Evolutionary conservation across 2,888 invertebrate species (phyloP), one percentile per base, ranked within the genome.

Genomic region (Junonia oenone): DNA sequence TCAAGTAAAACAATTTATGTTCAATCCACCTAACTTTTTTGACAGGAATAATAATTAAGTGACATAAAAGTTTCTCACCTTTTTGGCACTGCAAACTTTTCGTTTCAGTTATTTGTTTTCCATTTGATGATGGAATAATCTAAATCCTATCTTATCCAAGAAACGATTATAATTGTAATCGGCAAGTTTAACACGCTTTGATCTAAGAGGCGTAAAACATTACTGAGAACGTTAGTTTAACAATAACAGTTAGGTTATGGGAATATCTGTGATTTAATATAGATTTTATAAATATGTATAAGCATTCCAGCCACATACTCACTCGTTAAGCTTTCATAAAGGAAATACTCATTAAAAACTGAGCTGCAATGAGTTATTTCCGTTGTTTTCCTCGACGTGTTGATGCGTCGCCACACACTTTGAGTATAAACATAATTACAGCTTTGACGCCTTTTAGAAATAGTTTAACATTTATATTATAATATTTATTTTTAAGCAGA

Each of bases 301-400:
- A 56, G 63, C 60, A 64, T 66, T 60, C 63, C 72, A 63, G 40
- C 49, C 48, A 45, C 72, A 43, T 68, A 66, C 71, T 57, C 62
- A 69, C 75, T 82, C 86, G 85, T 87, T 84, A 85, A 79, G 79
- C 80, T 81, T 78, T 78, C 81, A 84, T 83, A 76, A 78, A 69
- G 82, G 82, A 83, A 79, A 75, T 71, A 68, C 69, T 79, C 76
- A 83, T 87, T 87, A 87, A 81, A 83, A 79, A 76, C 75, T 77
- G 71, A 72, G 78, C 82, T 72, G 79, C 82, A 86, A 87, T 73
- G 80, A 83, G 81, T 75, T 73, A 78, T 83, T 85, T 88, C 87
- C 88, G 83, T 61, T 68, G 68, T 65, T 50, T 56, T 17, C 43
- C 46, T 51, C 19, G 38, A 19, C 17, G 17, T 4, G 17, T 40